A percentile compares a stretch with the other conserved stretches of the same genome.
phyloP scores from a whole-genome alignment of 2,113 vertebrate species.

The Amphiprion ocellaris region DNA sequence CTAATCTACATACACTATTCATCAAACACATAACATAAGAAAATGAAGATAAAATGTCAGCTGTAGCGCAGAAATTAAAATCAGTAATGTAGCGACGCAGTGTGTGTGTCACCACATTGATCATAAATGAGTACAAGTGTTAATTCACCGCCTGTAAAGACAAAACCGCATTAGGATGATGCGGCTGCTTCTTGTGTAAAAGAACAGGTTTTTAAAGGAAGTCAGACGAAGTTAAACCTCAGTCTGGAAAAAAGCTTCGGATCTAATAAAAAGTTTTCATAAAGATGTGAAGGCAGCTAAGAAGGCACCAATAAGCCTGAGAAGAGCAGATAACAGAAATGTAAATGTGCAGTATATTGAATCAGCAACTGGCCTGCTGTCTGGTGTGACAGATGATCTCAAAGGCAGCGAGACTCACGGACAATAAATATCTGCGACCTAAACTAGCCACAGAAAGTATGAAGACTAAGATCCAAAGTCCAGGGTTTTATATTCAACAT shows the following conservation, averaged over 20 bases:
- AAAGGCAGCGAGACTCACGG: background rate
- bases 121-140: background rate
- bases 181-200: background rate
- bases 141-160: background rate
- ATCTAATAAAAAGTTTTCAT: background rate
- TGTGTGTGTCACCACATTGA: background rate
- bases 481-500: background rate
- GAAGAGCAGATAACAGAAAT: slow-evolving; percentile 1
- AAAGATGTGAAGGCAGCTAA: slow-evolving; percentile 4
- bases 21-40: too few species aligned
- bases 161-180: too few species aligned
- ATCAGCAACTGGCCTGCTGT: background rate
- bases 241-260: slow-evolving; percentile 8
- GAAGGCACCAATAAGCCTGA: slow-evolving; percentile 13
- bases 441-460: slow-evolving; percentile 4
- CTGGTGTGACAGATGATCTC: slow-evolving; percentile 7
- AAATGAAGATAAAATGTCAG: too few species aligned
- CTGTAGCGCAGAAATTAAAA: too few species aligned
- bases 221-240: background rate
- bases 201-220: background rate
- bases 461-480: background rate
- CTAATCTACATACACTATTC: too few species aligned
- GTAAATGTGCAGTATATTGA: slow-evolving; percentile 2
- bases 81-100: too few species aligned
- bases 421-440: slow-evolving; percentile 15